These are phyloP conservation scores for Entelurus aequoreus DNA, from an alignment of 2,113 vertebrate genomes.

Conservation along the genomic window DNA sequence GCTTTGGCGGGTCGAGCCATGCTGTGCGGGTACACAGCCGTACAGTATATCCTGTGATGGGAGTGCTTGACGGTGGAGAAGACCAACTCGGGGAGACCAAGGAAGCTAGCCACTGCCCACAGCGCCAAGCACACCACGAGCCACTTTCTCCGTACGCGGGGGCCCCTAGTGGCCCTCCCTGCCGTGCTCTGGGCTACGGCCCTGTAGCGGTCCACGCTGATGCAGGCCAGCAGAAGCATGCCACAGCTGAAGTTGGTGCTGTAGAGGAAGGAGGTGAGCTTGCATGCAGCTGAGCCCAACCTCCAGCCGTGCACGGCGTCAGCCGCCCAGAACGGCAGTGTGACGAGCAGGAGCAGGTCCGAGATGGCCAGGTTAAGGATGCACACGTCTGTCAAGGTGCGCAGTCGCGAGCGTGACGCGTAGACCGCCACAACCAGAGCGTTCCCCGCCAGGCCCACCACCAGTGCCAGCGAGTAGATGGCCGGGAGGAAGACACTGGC, in stretches of 20 bases:
- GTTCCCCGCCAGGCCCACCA: slow-evolving; percentile 84
- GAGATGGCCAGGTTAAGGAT: slow-evolving; percentile 87
- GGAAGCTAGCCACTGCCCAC: slow-evolving; percentile 74
- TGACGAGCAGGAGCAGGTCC: slow-evolving; percentile 85
- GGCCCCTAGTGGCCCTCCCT: slow-evolving; percentile 12
- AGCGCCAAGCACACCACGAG: slow-evolving; percentile 61
- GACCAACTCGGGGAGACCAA: slow-evolving; percentile 82
- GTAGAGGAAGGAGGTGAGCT: slow-evolving; percentile 82
- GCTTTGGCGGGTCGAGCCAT: slow-evolving; percentile 75
- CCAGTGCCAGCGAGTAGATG: slow-evolving; percentile 79
- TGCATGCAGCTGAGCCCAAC: slow-evolving; percentile 78
- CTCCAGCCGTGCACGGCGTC: slow-evolving; percentile 84
- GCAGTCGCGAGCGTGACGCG: slow-evolving; percentile 74
- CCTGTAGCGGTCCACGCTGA: slow-evolving; percentile 85
- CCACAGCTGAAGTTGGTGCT: slow-evolving; percentile 87
- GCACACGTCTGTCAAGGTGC: slow-evolving; percentile 83
- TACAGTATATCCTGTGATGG: slow-evolving; percentile 65
- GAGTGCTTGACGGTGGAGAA: slow-evolving; percentile 75
- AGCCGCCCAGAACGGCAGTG: slow-evolving; percentile 88
- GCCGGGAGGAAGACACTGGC: slow-evolving; percentile 79
- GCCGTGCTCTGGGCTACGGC: slow-evolving; percentile 51
- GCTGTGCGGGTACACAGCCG: slow-evolving; percentile 68
- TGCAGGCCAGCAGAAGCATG: slow-evolving; percentile 89
- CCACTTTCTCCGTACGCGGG: slow-evolving; percentile 22
- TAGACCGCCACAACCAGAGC: slow-evolving; percentile 82